Evolutionary conservation across 2,113 vertebrate genomes (phyloP), one percentile per base, ranked within the genome.

Genomic region (Lanius collurio): DNA sequence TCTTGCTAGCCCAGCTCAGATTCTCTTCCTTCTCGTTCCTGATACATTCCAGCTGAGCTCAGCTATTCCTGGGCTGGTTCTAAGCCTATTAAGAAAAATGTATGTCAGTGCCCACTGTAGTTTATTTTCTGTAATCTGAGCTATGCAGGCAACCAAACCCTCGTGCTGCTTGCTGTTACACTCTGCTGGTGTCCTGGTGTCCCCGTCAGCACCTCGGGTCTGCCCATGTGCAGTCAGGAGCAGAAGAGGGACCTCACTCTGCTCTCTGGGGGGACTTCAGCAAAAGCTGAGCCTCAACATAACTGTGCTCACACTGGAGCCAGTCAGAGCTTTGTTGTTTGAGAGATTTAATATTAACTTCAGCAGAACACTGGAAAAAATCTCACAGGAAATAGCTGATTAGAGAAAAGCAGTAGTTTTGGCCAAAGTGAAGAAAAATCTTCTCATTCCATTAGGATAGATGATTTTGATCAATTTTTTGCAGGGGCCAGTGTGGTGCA

Each of bases 391-490:
- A 97, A 95, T 33, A 95, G 92, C 77, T 80, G 97, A 96, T 94
- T 67, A 96, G 95, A 95, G 95, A 94, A 93, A 94, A 97, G 94
- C 79, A 84, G 95, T 75, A 87, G 52, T 57, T 77, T 63, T 50
- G 56, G 68, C 41, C 71, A 92, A 95, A 97, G 96, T 59, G 94
- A 95, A 92, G 96, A 94, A 94, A 96, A 97, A 95, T 95, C 97
- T 96, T 90, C 96, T 97, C 96, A 95, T 97, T 97, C 93, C 70
- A 65, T 94, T 95, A 69, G 92, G 91, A 92, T 86, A 94, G 96
- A 96, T 96, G 95, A 93, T 97, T 97, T 92, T 91, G 96, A 96
- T 96, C 93, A 79, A 63, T 91, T 96, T 97, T 90, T 96, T 96
- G 97, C 97, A 94, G 96, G 82, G 95, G 57, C 92, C 91, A 84